phyloP scores from a whole-genome alignment of 2,797 vertebrate genomes.

The Euphonia xanthogaster region DNA sequence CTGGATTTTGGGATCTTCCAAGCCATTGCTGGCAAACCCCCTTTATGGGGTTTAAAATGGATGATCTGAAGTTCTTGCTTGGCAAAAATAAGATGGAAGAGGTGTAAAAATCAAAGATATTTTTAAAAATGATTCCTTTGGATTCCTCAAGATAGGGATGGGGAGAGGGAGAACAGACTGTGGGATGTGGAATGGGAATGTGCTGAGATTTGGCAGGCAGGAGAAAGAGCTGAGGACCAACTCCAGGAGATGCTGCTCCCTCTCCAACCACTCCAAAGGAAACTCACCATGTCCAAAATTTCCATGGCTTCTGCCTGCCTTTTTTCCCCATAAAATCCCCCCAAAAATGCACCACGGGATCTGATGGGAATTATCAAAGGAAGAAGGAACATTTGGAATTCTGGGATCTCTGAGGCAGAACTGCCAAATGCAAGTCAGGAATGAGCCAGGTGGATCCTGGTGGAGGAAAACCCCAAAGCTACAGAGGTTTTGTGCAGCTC shows the following conservation, averaged over 20 bases:
- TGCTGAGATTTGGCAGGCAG: not conserved
- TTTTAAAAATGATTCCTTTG: not conserved
- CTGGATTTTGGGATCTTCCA: not conserved
- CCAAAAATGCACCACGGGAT: not conserved
- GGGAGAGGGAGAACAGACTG: fast-evolving
- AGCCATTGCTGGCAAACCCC: not conserved
- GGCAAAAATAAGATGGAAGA: not conserved
- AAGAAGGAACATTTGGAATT: not conserved
- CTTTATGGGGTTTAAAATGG: too few species aligned
- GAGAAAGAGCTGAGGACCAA: fast-evolving
- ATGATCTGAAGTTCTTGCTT: not conserved
- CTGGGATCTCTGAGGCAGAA: not conserved
- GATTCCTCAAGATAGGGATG: not conserved
- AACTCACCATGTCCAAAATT: not conserved
- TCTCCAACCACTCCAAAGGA: not conserved
- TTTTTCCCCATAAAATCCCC: not conserved
- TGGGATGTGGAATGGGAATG: fast-evolving
- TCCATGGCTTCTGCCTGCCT: not conserved
- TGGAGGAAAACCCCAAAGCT: not conserved
- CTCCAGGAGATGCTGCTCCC: not conserved
- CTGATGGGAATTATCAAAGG: fast-evolving
- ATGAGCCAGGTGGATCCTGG: not conserved
- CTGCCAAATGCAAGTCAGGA: not conserved
- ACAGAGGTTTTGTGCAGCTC: fast-evolving
- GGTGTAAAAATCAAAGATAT: not conserved